Percentiles rank a stretch among this genome's conserved stretches.
Evolutionary conservation across 2,797 vertebrate species (phyloP).

Genomic region (Alca torda): DNA sequence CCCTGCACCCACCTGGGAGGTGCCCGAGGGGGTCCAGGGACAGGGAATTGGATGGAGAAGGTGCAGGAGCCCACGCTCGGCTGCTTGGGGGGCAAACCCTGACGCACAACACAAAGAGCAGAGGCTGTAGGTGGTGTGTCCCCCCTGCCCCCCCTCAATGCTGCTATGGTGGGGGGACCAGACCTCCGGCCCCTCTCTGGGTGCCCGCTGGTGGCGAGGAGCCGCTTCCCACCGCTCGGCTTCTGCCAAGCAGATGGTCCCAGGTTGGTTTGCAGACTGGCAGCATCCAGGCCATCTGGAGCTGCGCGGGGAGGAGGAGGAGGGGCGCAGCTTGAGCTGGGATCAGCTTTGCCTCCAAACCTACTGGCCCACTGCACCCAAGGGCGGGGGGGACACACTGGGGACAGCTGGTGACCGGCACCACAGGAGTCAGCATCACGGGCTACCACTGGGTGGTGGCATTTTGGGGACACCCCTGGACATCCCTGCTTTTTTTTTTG

Average conservation of each 20-base stretch:
- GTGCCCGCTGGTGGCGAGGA: not conserved
- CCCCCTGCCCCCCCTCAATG: too few species aligned
- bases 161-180: not conserved
- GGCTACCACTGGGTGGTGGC: not conserved
- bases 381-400: not conserved
- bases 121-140: not conserved
- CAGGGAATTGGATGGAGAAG: not conserved
- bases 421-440: accelerated
- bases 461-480: not conserved
- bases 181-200: not conserved
- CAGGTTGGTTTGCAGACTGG: constrained; percentile 34
- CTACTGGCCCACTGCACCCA: constrained; percentile 34
- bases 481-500: too few species aligned
- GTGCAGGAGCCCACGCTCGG: not conserved
- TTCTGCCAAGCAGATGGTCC: constrained; percentile 61
- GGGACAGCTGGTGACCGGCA: not conserved
- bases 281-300: constrained; percentile 67
- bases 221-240: not conserved
- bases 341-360: constrained; percentile 59
- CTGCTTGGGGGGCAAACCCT: not conserved
- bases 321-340: constrained; percentile 35
- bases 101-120: not conserved
- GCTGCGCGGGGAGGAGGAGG: not conserved
- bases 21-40: accelerated
- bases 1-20: not conserved